phyloP scores from a whole-genome alignment of 92 coral and sea anemone genomes.

The Heteractis magnifica region DNA sequence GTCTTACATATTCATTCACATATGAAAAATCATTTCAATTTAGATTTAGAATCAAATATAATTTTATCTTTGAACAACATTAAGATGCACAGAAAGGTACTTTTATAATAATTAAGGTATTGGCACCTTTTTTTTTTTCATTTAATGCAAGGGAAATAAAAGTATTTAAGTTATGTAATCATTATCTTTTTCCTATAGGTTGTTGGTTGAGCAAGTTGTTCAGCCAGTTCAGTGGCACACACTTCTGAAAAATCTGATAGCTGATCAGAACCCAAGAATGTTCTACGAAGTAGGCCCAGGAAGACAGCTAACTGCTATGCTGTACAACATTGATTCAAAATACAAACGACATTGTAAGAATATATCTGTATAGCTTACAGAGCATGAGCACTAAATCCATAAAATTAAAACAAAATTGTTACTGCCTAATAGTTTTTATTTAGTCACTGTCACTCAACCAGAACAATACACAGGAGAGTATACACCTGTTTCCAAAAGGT shows the following conservation, averaged over 20 bases:
- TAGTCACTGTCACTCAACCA: too few species aligned
- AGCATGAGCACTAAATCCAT: too few species aligned
- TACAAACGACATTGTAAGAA: slow-evolving; percentile 30
- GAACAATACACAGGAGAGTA: too few species aligned
- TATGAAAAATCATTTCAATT: too few species aligned
- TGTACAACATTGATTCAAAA: slow-evolving; percentile 66
- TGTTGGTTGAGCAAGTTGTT: slow-evolving; percentile 82
- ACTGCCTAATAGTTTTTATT: too few species aligned
- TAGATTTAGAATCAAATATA: too few species aligned
- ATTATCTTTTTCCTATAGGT: slow-evolving; percentile 29
- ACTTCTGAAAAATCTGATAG: slow-evolving; percentile 53
- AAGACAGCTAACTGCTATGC: slow-evolving; percentile 72
- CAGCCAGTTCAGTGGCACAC: slow-evolving; percentile 84
- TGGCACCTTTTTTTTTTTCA: neutral
- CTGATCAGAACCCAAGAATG: slow-evolving; percentile 15
- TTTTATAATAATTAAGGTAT: neutral
- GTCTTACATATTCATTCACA: too few species aligned
- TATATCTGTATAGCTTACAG: slow-evolving; percentile 9
- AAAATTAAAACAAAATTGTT: too few species aligned
- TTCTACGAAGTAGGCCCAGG: slow-evolving; percentile 94
- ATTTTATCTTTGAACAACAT: too few species aligned
- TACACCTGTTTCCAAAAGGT: too few species aligned
- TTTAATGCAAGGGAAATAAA: too few species aligned
- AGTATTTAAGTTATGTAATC: neutral
- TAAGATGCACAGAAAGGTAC: too few species aligned